A percentile compares a stretch with the other conserved stretches of the same genome.
Evolutionary conservation across 1,140 invertebrate species (phyloP).

Genomic region (Proctacanthus coquilletti): DNA sequence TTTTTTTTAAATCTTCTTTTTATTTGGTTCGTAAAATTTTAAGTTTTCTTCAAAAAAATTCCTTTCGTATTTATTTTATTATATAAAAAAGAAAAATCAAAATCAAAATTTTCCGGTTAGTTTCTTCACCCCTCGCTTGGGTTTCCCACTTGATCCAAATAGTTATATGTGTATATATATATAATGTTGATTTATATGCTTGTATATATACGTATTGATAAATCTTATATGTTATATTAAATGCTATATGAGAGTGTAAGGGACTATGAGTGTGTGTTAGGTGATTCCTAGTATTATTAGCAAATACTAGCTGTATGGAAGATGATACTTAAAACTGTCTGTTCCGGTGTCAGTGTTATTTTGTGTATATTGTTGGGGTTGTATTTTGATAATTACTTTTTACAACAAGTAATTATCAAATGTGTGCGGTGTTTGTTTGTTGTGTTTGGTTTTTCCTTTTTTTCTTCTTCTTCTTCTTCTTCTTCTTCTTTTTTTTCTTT

Average conservation of each 20-base stretch:
- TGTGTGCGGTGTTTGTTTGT: no score
- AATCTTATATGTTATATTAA: not conserved
- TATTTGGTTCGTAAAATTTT: not conserved
- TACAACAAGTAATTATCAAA: no score
- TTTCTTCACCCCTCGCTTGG: no score
- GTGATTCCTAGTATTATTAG: slow-evolving; percentile 2
- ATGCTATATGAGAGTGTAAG: not conserved
- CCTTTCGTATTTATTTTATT: not conserved
- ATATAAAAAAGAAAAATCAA: not conserved
- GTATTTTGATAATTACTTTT: slow-evolving; percentile 19
- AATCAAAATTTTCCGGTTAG: no score
- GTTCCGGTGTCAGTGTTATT: slow-evolving; percentile 30
- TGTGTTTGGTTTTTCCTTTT: no score
- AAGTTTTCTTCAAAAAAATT: not conserved
- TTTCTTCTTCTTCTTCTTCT: no score
- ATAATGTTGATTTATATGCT: not conserved
- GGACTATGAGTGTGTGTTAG: slow-evolving; percentile 4
- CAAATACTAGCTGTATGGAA: slow-evolving; percentile 27
- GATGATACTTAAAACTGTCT: slow-evolving; percentile 29
- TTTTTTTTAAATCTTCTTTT: not conserved
- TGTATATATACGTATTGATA: not conserved
- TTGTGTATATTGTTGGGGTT: slow-evolving; percentile 8
- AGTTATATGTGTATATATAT: not conserved
- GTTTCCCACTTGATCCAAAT: no score
- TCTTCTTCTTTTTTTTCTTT: no score